These are phyloP conservation scores for Steinernema feltiae DNA, from an alignment of 1,140 invertebrate genomes.

Conservation along the genomic window DNA sequence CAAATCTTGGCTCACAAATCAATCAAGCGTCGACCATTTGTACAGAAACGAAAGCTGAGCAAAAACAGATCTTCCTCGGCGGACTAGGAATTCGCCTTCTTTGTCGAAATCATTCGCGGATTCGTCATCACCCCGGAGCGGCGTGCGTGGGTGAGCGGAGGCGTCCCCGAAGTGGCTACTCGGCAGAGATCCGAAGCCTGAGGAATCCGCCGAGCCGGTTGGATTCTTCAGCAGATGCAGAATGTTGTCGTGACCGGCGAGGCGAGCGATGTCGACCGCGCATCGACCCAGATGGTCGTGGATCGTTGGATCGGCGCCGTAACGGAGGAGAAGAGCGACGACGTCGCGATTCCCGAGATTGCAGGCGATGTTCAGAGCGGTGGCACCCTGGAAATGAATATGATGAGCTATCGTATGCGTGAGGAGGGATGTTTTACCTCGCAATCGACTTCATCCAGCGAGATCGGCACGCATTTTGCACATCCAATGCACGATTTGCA, in stretches of 20 bases:
- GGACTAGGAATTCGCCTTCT: background rate
- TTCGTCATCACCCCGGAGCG: background rate
- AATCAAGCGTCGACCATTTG: too few species aligned
- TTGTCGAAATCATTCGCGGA: background rate
- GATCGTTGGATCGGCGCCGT: slow-evolving; percentile 34
- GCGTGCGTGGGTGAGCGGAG: background rate
- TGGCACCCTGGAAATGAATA: slow-evolving; percentile 26
- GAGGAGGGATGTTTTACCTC: too few species aligned
- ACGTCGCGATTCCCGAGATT: slow-evolving; percentile 35
- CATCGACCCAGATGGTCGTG: slow-evolving; percentile 28
- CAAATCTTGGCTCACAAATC: background rate
- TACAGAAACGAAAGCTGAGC: too few species aligned
- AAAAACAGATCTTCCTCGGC: background rate
- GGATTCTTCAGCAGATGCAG: slow-evolving; percentile 21
- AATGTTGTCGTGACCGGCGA: slow-evolving; percentile 30
- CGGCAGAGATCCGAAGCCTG: slow-evolving; percentile 31
- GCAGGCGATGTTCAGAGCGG: slow-evolving; percentile 30
- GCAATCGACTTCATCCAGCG: slow-evolving; percentile 29
- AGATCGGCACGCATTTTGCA: slow-evolving; percentile 23
- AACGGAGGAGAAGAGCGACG: slow-evolving; percentile 29
- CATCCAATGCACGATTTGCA: slow-evolving; percentile 23
- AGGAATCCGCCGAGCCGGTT: slow-evolving; percentile 32
- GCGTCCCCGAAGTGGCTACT: slow-evolving; percentile 3
- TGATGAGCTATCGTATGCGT: background rate
- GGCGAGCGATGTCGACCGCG: slow-evolving; percentile 27